phyloP scores from a whole-genome alignment of 1,140 invertebrate species.

The Papilio xuthus region DNA sequence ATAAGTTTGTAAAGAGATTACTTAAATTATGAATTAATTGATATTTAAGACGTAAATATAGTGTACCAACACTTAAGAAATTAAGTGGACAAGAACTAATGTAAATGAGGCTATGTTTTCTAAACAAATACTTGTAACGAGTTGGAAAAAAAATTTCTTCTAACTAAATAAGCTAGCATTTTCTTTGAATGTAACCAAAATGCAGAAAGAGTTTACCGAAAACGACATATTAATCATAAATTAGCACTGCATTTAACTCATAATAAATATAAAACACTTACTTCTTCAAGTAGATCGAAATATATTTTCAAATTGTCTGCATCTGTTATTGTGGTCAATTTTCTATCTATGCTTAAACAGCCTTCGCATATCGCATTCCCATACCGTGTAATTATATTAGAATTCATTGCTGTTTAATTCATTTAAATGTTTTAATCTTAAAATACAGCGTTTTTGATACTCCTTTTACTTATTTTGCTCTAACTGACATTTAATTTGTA shows the following conservation, averaged over 20 bases:
- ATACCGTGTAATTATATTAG: background rate
- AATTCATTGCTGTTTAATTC: slow-evolving; percentile 19
- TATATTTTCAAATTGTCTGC: slow-evolving; percentile 42
- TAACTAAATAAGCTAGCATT: background rate
- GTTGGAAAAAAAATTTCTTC: too few relatives aligned
- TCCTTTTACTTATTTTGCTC: background rate
- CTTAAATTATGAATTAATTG: too few relatives aligned
- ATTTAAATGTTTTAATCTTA: background rate
- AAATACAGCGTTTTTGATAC: background rate
- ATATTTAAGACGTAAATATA: too few relatives aligned
- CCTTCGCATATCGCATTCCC: slow-evolving; percentile 48
- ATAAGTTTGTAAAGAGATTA: too few relatives aligned
- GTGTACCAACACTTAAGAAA: background rate
- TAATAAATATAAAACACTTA: slow-evolving; percentile 23
- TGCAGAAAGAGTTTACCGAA: background rate
- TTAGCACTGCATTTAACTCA: background rate
- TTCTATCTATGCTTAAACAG: slow-evolving; percentile 52
- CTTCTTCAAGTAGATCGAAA: slow-evolving; percentile 43
- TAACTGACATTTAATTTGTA: background rate
- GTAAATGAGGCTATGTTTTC: too few relatives aligned
- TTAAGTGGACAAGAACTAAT: too few relatives aligned
- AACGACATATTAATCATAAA: background rate
- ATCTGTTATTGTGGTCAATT: slow-evolving; percentile 41
- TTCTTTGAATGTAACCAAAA: background rate
- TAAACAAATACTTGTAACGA: too few relatives aligned